These are phyloP conservation scores for Tinamus guttatus DNA, from an alignment of 2,113 vertebrate species.

Conservation along the genomic window DNA sequence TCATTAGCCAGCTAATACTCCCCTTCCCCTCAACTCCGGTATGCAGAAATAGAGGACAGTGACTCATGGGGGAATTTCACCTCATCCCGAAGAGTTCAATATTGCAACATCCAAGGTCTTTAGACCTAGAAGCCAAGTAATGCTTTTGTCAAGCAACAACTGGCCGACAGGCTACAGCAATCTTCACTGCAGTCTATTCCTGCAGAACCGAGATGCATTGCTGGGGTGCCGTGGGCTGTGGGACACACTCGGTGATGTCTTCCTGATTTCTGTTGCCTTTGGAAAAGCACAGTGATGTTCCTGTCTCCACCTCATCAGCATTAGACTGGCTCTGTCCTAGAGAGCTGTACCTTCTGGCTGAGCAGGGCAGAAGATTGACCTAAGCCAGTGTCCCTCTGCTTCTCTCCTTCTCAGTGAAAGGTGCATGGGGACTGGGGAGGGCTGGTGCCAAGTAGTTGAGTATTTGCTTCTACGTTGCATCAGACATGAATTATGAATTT, in stretches of 20 bases:
- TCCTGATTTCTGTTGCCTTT: neutral
- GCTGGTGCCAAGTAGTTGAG: neutral
- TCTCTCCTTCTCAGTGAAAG: neutral
- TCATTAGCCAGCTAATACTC: neutral
- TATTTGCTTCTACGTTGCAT: neutral
- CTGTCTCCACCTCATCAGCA: neutral
- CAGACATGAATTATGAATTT: conserved; percentile 1
- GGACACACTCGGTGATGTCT: neutral
- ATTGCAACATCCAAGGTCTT: neutral
- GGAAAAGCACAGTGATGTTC: neutral
- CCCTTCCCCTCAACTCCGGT: neutral
- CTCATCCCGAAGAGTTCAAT: neutral
- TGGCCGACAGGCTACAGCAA: neutral
- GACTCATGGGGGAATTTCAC: neutral
- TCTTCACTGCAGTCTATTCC: neutral
- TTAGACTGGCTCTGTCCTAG: neutral
- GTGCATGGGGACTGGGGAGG: neutral
- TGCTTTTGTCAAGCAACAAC: neutral
- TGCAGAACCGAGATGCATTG: neutral
- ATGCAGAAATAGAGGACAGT: neutral
- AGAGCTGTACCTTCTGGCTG: neutral
- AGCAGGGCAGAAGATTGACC: rapidly evolving
- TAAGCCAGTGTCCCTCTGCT: neutral
- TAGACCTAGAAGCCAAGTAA: neutral
- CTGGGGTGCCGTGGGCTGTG: neutral